phyloP scores from a whole-genome alignment of 2,113 vertebrate species.

The Alethe diademata region DNA sequence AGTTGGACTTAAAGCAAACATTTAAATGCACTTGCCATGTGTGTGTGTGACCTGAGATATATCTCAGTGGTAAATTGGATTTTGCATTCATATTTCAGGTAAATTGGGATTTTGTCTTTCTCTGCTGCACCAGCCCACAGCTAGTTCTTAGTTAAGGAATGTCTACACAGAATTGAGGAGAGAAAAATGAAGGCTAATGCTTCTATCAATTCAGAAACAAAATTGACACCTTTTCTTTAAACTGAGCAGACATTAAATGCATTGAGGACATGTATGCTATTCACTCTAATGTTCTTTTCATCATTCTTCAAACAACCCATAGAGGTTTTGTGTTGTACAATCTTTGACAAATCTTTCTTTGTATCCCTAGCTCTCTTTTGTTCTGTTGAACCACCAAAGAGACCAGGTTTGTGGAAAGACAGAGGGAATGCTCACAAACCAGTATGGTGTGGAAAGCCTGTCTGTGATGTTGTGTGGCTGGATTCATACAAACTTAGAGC shows the following conservation, averaged over 20 bases:
- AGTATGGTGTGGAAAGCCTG: neutral
- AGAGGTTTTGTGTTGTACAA: neutral
- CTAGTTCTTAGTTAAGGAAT: neutral
- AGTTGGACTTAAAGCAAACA: neutral
- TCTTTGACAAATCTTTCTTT: conserved; percentile 18
- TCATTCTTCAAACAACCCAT: neutral
- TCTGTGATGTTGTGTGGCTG: neutral
- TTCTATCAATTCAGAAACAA: neutral
- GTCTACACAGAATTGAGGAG: neutral
- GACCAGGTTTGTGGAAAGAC: neutral
- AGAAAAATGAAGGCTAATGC: neutral
- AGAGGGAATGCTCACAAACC: neutral
- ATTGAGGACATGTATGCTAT: neutral
- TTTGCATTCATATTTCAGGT: neutral
- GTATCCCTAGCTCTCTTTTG: neutral
- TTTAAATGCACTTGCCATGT: neutral
- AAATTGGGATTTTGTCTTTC: neutral
- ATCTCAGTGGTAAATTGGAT: neutral
- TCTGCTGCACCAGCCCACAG: neutral
- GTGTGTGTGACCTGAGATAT: neutral
- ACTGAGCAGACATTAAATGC: neutral
- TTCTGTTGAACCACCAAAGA: neutral
- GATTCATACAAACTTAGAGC: neutral
- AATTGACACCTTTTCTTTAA: neutral
- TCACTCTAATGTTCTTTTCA: conserved; percentile 9